These are phyloP conservation scores for Galaxias olidus DNA, from an alignment of 2,797 vertebrate genomes.

Conservation along the genomic window DNA sequence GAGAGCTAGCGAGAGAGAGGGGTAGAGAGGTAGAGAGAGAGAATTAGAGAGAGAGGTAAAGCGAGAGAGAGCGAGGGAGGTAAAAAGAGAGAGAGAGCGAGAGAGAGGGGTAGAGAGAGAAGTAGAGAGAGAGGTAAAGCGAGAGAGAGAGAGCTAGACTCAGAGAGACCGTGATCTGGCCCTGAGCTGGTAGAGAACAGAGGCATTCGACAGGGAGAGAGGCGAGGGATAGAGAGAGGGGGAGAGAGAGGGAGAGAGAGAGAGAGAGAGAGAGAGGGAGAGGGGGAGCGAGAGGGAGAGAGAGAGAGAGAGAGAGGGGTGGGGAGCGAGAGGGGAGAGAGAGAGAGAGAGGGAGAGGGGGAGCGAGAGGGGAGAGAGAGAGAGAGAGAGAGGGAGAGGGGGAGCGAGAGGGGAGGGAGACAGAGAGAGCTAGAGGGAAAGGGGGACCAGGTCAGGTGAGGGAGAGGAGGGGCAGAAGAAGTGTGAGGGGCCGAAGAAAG, in stretches of 20 bases:
- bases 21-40: too few species aligned
- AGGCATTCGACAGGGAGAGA: too few species aligned
- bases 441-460: too few species aligned
- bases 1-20: not conserved
- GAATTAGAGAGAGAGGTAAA: not conserved
- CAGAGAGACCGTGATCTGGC: not conserved
- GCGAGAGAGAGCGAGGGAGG: not conserved
- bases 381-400: not conserved
- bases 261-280: conserved; percentile 1
- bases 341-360: not conserved
- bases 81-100: not conserved
- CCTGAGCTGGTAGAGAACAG: too few species aligned
- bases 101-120: not conserved
- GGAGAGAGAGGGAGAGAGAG: conserved; percentile 11
- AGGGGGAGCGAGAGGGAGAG: not conserved
- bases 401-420: conserved; percentile 3
- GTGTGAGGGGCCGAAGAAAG: not conserved
- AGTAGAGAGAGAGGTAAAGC: not conserved
- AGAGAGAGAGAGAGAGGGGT: not conserved
- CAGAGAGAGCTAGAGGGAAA: conserved; percentile 14
- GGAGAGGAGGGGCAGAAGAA: conserved; percentile 4
- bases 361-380: conserved; percentile 11
- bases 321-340: not conserved
- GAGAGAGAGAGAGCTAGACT: conserved; percentile 3
- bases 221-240: not conserved